Conservation (phyloP, 2,113 vertebrate genomes). For the Hipposideros armiger region DNA sequence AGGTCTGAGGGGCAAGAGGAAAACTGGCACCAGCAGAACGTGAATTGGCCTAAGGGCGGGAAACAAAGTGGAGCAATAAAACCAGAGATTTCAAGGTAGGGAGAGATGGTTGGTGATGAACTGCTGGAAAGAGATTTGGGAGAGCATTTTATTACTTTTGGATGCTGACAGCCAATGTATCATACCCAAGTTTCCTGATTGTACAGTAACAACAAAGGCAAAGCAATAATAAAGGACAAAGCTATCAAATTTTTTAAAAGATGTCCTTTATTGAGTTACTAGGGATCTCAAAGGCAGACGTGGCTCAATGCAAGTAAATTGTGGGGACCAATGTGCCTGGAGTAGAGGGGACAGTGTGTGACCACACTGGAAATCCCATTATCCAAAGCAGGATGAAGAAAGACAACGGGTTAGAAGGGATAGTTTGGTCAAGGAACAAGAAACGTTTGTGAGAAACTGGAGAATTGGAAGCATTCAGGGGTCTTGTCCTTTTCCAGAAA, state of each 20-base stretch:
- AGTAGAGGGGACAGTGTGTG: background rate
- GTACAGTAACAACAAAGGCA: constrained; percentile 78
- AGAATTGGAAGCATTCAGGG: background rate
- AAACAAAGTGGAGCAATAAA: constrained; percentile 70
- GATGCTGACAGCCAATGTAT: constrained; percentile 71
- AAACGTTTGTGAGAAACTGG: background rate
- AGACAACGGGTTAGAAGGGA: background rate
- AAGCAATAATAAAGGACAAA: constrained; percentile 76
- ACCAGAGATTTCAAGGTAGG: constrained; percentile 73
- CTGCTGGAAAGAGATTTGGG: constrained; percentile 69
- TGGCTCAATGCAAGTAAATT: background rate
- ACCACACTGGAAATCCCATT: background rate
- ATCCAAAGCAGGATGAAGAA: background rate
- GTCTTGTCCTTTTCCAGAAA: constrained; percentile 7
- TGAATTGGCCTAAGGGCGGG: constrained; percentile 44
- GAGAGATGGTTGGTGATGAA: constrained; percentile 78
- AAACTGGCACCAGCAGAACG: constrained; percentile 56
- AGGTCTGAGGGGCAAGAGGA: background rate
- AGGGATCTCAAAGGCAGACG: constrained; percentile 48
- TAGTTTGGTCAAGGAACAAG: background rate
- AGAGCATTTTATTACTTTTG: constrained; percentile 85
- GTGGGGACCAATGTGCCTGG: background rate
- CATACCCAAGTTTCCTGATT: constrained; percentile 82
- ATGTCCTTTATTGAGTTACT: constrained; percentile 78
- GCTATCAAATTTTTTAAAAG: constrained; percentile 68